phyloP scores from a whole-genome alignment of 2,797 vertebrate species.

The Heterohyrax brucei region DNA sequence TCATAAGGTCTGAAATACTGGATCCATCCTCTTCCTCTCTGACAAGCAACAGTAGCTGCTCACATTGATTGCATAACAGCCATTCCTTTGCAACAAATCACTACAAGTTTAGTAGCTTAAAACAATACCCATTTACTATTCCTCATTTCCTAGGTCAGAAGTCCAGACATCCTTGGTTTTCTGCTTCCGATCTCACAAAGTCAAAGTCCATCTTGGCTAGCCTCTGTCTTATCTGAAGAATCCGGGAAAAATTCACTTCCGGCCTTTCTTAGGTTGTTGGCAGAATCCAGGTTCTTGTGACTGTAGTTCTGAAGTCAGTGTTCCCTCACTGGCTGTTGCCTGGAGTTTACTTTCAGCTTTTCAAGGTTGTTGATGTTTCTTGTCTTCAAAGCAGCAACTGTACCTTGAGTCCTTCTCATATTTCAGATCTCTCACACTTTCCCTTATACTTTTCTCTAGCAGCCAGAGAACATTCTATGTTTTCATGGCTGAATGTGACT shows the following conservation, averaged over 20 bases:
- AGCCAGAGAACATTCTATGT: background rate
- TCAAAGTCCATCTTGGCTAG: background rate
- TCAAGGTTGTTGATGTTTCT: background rate
- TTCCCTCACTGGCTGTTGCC: background rate
- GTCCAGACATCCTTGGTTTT: background rate
- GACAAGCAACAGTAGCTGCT: background rate
- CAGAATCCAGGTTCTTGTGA: background rate
- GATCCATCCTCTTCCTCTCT: background rate
- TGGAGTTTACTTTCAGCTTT: background rate
- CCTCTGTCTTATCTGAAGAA: background rate
- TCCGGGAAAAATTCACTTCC: background rate
- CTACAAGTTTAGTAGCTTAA: background rate
- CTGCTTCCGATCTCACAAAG: background rate
- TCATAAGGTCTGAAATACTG: background rate
- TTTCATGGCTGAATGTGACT: background rate
- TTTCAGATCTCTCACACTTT: background rate
- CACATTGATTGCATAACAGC: background rate
- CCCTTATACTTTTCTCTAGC: background rate
- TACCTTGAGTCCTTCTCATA: background rate
- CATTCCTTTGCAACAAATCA: background rate
- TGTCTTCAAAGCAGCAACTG: background rate
- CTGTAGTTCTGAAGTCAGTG: background rate
- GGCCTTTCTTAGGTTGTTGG: background rate
- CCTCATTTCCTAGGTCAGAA: conserved; percentile 1
- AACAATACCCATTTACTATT: background rate